Evolutionary conservation across 2,797 vertebrate species (phyloP), one percentile per base, ranked within the genome.

Genomic region (Gastrophryne carolinensis): DNA sequence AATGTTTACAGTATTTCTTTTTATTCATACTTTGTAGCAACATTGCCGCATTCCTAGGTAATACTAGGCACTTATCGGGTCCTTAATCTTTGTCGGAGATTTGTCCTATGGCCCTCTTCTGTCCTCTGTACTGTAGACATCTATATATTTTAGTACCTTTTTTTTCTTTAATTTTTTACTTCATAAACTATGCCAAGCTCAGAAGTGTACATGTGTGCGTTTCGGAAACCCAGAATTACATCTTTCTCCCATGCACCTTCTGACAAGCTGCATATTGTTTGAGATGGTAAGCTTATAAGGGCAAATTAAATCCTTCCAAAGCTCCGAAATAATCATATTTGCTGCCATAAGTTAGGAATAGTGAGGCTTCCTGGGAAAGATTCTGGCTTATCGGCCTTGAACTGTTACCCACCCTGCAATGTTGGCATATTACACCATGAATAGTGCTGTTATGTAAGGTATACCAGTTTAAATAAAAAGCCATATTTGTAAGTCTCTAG

Each of bases 391-490:
- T 44, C 13, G 39, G 15, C 15, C n/a, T n/a, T 15, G 15, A 41
- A 41, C 4, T 44, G 17, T n/a, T 44, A 6, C 39, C 13, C n/a
- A 7, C 39, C 8, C 21, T 47, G 44, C 17, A 47, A n/a, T 21
- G 6, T n/a, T 47, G 17, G 44, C 7, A 8, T 47, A 47, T 47
- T 47, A 3, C 44, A 21, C 17, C 10, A 2, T 47, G 21, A 47
- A 47, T 29, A 27, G 34, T 10, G 26, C 11, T 61, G 3, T 39
- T 61, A 12, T 39, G 13, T 58, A 15, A 47, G 27, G 15, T 39
- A 63, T 63, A 26, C 37, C 15, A 63, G n/a, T 63, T n/a, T 63
- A 63, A 26, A 26, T 63, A 6, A 63, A n/a, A 32, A 57, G 54
- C 54, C 23, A 37, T 63, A 24, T 39, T 63, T 41, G 12, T 21